A percentile compares a stretch with the other conserved stretches of the same genome.
phyloP scores from a whole-genome alignment of 2,888 invertebrate genomes.

The Odontomyia ornata region DNA sequence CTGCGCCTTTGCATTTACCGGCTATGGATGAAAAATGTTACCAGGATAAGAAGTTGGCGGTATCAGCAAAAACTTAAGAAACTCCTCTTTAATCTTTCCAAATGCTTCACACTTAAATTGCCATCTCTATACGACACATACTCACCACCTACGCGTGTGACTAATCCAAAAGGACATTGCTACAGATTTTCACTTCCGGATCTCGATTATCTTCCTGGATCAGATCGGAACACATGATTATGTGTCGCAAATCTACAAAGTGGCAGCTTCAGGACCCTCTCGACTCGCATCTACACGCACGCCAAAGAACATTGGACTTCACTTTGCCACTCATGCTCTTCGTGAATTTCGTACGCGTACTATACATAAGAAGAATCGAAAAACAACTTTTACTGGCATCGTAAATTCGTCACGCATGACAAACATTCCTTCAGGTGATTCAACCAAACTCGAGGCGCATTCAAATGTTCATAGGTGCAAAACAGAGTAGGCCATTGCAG shows the following conservation, averaged over 20 bases:
- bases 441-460: slow-evolving; percentile 9
- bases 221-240: slow-evolving; percentile 7
- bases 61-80: neutral
- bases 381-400: slow-evolving; percentile 44
- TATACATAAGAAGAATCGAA: neutral
- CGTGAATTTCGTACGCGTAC: too few species aligned
- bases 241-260: slow-evolving; percentile 15
- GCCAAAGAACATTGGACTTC: neutral
- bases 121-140: neutral
- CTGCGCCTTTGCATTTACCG: slow-evolving; percentile 4
- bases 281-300: neutral
- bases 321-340: neutral
- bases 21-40: slow-evolving; percentile 6
- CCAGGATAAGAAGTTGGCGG: slow-evolving; percentile 6
- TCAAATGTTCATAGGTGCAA: slow-evolving; percentile 29
- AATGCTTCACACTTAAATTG: neutral
- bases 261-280: neutral
- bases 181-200: slow-evolving; percentile 34
- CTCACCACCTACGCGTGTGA: slow-evolving; percentile 23
- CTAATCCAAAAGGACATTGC: slow-evolving; percentile 24
- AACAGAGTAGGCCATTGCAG: slow-evolving; percentile 24
- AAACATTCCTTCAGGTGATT: slow-evolving; percentile 51
- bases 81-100: neutral
- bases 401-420: slow-evolving; percentile 50
- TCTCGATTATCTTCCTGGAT: slow-evolving; percentile 2